phyloP scores from a whole-genome alignment of 2,888 invertebrate genomes.

The Nematopogon swammerdamellus region DNA sequence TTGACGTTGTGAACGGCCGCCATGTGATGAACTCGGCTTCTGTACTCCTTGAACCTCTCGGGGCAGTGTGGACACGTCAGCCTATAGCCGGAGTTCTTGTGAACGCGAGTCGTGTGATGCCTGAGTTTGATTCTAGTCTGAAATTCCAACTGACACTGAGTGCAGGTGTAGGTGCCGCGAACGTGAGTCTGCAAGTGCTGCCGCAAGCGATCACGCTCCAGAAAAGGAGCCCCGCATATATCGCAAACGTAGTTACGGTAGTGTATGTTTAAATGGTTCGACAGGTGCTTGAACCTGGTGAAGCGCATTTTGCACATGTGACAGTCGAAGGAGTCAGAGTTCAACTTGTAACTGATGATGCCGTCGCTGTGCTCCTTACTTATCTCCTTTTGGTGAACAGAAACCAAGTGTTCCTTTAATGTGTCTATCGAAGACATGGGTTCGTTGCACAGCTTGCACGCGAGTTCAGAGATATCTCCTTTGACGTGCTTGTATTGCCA shows the following conservation, averaged over 20 bases:
- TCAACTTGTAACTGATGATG: constrained; percentile 8
- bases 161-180: neutral
- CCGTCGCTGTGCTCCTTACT: constrained; percentile 5
- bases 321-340: constrained; percentile 14
- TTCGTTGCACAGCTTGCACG: constrained; percentile 40
- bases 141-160: neutral
- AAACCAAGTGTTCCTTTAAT: constrained; percentile 9
- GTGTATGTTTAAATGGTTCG: constrained; percentile 8
- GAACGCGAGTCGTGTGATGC: neutral
- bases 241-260: constrained; percentile 9
- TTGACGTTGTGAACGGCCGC: neutral
- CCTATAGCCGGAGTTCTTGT: neutral
- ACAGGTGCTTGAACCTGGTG: constrained; percentile 6
- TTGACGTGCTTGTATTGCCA: constrained; percentile 16
- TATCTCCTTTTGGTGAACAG: constrained; percentile 5
- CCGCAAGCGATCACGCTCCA: constrained; percentile 5
- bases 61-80: neutral
- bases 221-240: constrained; percentile 7
- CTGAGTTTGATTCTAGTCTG: neutral
- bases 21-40: neutral
- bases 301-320: constrained; percentile 7
- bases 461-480: constrained; percentile 40
- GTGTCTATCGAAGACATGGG: constrained; percentile 21
- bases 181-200: constrained; percentile 3
- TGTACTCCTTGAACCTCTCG: neutral